phyloP scores from a whole-genome alignment of 2,888 invertebrate species.

The Rhagonycha lutea region DNA sequence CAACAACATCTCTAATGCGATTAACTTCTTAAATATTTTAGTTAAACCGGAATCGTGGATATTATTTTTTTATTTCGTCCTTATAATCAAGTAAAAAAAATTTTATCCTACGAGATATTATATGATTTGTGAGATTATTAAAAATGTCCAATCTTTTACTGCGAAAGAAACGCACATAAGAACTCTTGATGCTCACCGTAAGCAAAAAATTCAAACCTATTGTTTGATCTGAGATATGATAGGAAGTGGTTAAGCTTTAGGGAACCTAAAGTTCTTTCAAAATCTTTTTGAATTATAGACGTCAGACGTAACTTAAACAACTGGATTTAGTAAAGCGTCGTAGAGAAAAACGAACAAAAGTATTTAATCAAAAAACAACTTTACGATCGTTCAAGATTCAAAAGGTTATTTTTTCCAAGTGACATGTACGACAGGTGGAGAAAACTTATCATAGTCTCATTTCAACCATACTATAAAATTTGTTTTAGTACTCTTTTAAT shows the following conservation, averaged over 20 bases:
- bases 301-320: slow-evolving; percentile 6
- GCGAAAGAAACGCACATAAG: slow-evolving; percentile 1
- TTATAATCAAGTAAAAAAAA: not conserved
- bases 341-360: slow-evolving; percentile 9
- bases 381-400: slow-evolving; percentile 6
- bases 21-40: not conserved
- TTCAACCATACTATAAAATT: slow-evolving; percentile 1
- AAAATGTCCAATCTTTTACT: slow-evolving; percentile 10
- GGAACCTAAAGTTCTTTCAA: not conserved
- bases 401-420: slow-evolving; percentile 4
- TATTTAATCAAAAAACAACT: slow-evolving; percentile 11
- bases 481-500: not conserved
- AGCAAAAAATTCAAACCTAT: slow-evolving; percentile 9
- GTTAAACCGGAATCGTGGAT: not conserved
- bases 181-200: not conserved
- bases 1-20: not conserved
- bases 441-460: slow-evolving; percentile 5
- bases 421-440: slow-evolving; percentile 8
- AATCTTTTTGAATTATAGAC: slow-evolving; percentile 9
- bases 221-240: slow-evolving; percentile 12
- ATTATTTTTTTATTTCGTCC: slow-evolving; percentile 4
- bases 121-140: slow-evolving; percentile 16
- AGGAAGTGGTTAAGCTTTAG: slow-evolving; percentile 6
- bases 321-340: not conserved
- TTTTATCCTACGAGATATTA: slow-evolving; percentile 8